phyloP scores from a whole-genome alignment of 1,140 invertebrate species.

The Cheumatopsyche charites region DNA sequence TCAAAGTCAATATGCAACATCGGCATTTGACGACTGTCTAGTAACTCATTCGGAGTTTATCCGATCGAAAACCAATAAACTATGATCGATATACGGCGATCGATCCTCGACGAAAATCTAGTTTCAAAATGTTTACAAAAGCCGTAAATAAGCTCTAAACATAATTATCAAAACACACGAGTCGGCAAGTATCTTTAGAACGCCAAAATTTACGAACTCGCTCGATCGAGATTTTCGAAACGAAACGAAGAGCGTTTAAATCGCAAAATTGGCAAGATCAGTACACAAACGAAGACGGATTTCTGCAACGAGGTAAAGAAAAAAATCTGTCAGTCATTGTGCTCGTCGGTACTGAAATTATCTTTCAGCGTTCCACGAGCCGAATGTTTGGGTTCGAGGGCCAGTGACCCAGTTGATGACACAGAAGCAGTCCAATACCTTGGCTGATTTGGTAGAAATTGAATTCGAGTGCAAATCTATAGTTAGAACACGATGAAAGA shows the following conservation, averaged over 20 bases:
- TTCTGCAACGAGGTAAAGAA: neutral
- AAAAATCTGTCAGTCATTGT: neutral
- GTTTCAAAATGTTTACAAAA: constrained; percentile 1
- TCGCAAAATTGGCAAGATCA: no score
- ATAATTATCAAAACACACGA: neutral
- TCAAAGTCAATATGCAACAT: no score
- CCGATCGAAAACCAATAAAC: no score
- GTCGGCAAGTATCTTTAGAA: no score
- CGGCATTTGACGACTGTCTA: no score
- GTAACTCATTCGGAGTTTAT: no score
- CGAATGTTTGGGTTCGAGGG: neutral
- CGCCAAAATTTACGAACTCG: no score
- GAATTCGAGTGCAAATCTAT: neutral
- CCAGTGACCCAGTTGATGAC: constrained; percentile 17
- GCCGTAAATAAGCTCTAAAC: constrained; percentile 6
- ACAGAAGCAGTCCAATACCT: neutral
- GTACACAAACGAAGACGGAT: no score
- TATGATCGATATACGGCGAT: neutral
- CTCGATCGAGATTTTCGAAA: no score
- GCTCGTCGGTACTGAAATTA: neutral
- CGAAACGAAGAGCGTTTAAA: no score
- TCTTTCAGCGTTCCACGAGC: neutral
- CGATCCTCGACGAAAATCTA: neutral
- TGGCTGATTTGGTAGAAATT: constrained; percentile 13
- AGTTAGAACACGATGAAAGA: neutral